These are phyloP conservation scores for Solenopsis invicta DNA, from an alignment of 1,140 invertebrate genomes.

Conservation along the genomic window DNA sequence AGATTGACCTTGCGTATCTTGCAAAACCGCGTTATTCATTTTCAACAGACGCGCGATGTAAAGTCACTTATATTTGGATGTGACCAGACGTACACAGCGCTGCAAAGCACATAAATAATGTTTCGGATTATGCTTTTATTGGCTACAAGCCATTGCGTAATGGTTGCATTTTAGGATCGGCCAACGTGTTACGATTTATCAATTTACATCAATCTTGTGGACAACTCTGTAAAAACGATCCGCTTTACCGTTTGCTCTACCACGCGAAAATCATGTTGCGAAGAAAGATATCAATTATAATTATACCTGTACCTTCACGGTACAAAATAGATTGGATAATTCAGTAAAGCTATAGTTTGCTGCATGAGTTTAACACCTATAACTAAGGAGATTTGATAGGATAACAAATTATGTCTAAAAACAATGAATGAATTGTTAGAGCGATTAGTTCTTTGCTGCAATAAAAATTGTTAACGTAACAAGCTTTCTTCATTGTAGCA, in stretches of 20 bases:
- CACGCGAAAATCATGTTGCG: background rate
- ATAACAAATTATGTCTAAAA: too few relatives aligned
- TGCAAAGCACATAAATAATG: background rate
- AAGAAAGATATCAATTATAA: background rate
- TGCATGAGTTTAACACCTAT: too few relatives aligned
- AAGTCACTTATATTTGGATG: background rate
- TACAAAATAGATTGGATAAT: too few relatives aligned
- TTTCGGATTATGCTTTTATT: background rate
- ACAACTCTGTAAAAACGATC: background rate
- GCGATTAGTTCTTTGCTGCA: too few relatives aligned
- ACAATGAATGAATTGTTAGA: too few relatives aligned
- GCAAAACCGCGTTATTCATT: background rate
- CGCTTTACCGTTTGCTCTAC: background rate
- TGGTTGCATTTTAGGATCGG: background rate
- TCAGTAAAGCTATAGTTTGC: too few relatives aligned
- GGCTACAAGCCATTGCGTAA: background rate
- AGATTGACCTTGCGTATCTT: slow-evolving; percentile 1
- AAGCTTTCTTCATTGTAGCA: too few relatives aligned
- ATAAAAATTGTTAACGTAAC: too few relatives aligned
- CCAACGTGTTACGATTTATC: background rate
- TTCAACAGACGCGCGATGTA: background rate
- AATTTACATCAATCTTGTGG: background rate
- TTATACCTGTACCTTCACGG: too few relatives aligned
- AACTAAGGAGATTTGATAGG: too few relatives aligned
- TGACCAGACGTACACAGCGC: background rate